These are phyloP conservation scores for Characodon lateralis DNA, from an alignment of 2,797 vertebrate genomes.

Conservation along the genomic window DNA sequence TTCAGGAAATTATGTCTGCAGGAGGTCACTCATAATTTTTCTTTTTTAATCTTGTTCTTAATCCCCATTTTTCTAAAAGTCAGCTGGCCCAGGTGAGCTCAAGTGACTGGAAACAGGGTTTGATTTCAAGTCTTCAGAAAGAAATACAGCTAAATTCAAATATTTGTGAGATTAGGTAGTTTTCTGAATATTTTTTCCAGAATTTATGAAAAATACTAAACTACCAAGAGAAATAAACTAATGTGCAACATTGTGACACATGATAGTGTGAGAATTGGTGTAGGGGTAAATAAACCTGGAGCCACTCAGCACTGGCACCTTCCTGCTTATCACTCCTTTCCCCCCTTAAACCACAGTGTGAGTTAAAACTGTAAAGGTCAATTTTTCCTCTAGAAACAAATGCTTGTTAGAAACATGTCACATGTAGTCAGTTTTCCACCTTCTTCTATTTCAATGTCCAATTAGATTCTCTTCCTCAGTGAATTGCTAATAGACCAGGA, in stretches of 20 bases:
- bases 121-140: neutral
- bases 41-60: neutral
- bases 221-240: neutral
- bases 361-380: conserved; percentile 11
- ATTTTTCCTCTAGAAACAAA: conserved; percentile 27
- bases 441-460: conserved; percentile 10
- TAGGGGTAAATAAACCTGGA: neutral
- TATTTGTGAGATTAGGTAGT: neutral
- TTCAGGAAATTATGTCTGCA: neutral
- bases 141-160: too few species aligned
- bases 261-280: neutral
- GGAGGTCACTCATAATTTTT: neutral
- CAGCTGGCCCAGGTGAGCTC: neutral
- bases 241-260: neutral
- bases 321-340: conserved; percentile 15
- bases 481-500: conserved; percentile 22
- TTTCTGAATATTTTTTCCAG: neutral
- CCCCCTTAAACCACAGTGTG: conserved; percentile 13
- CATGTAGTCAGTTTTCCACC: conserved; percentile 36
- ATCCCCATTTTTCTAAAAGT: neutral
- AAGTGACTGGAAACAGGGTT: neutral
- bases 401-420: conserved; percentile 42
- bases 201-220: neutral
- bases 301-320: neutral
- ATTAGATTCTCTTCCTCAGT: conserved; percentile 13